Conservation (phyloP, 2,113 vertebrate species). For the Percina caprodes region DNA sequence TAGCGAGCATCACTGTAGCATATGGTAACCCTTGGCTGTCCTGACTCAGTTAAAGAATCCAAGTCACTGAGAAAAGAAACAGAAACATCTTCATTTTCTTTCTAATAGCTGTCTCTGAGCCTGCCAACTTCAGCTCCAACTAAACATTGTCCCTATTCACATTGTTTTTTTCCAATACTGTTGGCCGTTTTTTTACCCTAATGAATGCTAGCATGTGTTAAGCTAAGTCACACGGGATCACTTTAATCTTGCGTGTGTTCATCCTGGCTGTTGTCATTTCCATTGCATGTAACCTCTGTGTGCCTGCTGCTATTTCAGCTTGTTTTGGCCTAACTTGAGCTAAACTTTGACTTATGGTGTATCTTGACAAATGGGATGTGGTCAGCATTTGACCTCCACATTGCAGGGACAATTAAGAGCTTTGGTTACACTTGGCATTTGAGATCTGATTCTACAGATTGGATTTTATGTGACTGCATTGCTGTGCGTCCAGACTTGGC, state of each 20-base stretch:
- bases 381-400: slow-evolving; percentile 47
- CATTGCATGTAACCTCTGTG: slow-evolving; percentile 18
- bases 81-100: slow-evolving; percentile 48
- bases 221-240: slow-evolving; percentile 17
- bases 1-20: slow-evolving; percentile 46
- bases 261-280: slow-evolving; percentile 5
- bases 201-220: slow-evolving; percentile 40
- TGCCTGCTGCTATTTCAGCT: slow-evolving; percentile 41
- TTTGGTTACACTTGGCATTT: slow-evolving; percentile 36
- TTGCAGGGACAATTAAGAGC: slow-evolving; percentile 39
- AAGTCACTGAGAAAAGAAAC: slow-evolving; percentile 33
- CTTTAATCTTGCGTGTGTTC: slow-evolving; percentile 26
- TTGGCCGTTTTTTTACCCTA: slow-evolving; percentile 35
- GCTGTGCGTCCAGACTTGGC: slow-evolving; percentile 3
- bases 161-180: slow-evolving; percentile 9
- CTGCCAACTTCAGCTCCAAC: slow-evolving; percentile 31
- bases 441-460: slow-evolving; percentile 16
- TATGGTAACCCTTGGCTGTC: slow-evolving; percentile 75
- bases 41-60: slow-evolving; percentile 54
- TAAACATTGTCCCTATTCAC: slow-evolving; percentile 34
- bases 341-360: slow-evolving; percentile 23
- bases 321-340: slow-evolving; percentile 19
- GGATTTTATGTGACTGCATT: slow-evolving; percentile 32
- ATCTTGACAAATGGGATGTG: slow-evolving; percentile 47
- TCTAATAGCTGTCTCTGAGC: slow-evolving; percentile 35